These are phyloP conservation scores for Monopterus albus DNA, from an alignment of 2,113 vertebrate species.

Conservation along the genomic window DNA sequence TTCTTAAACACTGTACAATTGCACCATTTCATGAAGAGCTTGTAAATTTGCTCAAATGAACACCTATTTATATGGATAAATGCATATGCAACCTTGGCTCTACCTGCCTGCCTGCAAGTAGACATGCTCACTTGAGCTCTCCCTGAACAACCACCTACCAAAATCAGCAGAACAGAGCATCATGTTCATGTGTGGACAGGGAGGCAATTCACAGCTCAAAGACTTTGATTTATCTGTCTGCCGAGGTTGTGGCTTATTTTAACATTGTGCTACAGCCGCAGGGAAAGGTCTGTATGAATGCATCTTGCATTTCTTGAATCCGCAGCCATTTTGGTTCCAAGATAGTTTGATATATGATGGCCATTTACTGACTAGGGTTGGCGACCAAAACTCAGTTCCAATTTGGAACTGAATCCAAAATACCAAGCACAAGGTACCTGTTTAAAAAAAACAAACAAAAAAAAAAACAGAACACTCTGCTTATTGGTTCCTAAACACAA, in stretches of 20 bases:
- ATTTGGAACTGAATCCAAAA: no score
- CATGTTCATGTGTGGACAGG: slow-evolving; percentile 40
- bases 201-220: slow-evolving; percentile 39
- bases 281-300: no score
- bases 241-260: no score
- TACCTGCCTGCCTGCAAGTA: slow-evolving; percentile 16
- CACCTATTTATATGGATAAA: slow-evolving; percentile 17
- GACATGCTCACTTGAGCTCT: slow-evolving; percentile 35
- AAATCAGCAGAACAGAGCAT: slow-evolving; percentile 15
- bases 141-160: slow-evolving; percentile 29
- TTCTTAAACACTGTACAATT: slow-evolving; percentile 7
- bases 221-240: no score
- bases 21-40: background rate
- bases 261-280: no score
- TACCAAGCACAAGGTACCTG: no score
- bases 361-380: no score
- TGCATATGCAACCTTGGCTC: slow-evolving; percentile 17
- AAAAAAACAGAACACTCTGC: no score
- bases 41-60: background rate
- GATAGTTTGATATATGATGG: background rate
- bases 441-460: no score
- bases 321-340: background rate
- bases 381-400: no score
- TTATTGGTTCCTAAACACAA: no score
- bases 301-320: no score